Evolutionary conservation across 2,888 invertebrate genomes (phyloP), one percentile per base, ranked within the genome.

Genomic region (Pegoplata infirma): DNA sequence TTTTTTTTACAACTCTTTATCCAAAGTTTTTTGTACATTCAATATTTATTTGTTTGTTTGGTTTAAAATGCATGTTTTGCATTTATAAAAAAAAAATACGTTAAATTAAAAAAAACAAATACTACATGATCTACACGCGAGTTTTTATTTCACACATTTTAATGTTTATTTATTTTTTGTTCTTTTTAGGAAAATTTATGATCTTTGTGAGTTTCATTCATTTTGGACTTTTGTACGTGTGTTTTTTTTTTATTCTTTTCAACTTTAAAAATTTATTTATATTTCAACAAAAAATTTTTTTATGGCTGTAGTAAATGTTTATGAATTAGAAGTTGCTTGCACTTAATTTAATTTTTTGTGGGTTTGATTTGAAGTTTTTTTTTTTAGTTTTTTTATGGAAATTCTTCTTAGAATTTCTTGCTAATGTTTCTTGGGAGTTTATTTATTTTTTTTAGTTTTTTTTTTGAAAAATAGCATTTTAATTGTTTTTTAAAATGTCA

Each of bases 51-150:
- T 61, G 47, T 63, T 58, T 49, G 49, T 61, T 63, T 73, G 67
- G 21, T 23, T 55, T 28, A 14, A 68, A 73, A 77, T 73, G 44
- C 56, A 67, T 56, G 67, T 46, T 61, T 61, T 67, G 59, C 55
- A 73, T n/a, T n/a, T n/a, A n/a, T 73, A 68, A 59, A 12, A 53
- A 49, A 21, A 49, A 36, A 53, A 64, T 36, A 36, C 14, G n/a
- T n/a, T n/a, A 32, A 32, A 32, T 32, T 32, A n/a, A n/a, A n/a
- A n/a, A 46, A 66, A 68, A 61, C n/a, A 61, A 53, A 61, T 46
- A 21, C 3, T 25, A 21, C 17, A 53, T 36, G 17, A 66, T 44
- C 17, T 17, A 44, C 44, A 17, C 40, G 23, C 53, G 16, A 67
- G 19, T 56, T 40, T 44, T 64, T 32, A 10, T 32, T 32, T 32